These are phyloP conservation scores for Okapia johnstoni DNA, from an alignment of 2,113 vertebrate genomes.

Conservation along the genomic window DNA sequence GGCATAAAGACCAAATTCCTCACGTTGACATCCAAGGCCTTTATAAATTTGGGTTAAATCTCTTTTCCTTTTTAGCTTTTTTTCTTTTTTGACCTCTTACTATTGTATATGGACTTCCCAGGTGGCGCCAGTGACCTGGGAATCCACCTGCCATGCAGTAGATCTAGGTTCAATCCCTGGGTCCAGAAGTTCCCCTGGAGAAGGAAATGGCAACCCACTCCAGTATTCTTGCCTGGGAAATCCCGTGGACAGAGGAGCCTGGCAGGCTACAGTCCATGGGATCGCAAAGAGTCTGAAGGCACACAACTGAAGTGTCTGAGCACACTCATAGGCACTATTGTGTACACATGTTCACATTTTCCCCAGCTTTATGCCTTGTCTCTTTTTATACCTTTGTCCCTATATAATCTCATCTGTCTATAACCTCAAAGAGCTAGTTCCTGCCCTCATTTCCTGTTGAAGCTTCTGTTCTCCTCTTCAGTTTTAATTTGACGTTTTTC, in stretches of 20 bases:
- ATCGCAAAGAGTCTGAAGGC: background rate
- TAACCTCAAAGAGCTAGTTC: background rate
- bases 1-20: background rate
- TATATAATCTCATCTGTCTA: no score
- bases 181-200: background rate
- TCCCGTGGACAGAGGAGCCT: background rate
- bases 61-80: background rate
- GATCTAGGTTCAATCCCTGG: background rate
- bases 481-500: background rate
- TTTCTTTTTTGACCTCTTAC: background rate
- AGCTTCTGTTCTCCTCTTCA: background rate
- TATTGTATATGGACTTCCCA: background rate
- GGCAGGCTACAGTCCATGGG: background rate
- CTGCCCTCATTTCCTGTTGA: background rate
- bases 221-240: background rate
- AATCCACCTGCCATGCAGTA: background rate
- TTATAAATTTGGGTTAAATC: background rate
- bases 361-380: background rate
- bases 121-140: background rate
- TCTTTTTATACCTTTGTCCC: background rate
- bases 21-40: background rate
- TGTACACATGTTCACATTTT: background rate
- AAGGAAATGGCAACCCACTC: background rate
- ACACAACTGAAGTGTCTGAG: background rate
- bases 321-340: background rate